Base-by-base conservation (phyloP, 1,140 invertebrate genomes). In the Drosophila tani region DNA sequence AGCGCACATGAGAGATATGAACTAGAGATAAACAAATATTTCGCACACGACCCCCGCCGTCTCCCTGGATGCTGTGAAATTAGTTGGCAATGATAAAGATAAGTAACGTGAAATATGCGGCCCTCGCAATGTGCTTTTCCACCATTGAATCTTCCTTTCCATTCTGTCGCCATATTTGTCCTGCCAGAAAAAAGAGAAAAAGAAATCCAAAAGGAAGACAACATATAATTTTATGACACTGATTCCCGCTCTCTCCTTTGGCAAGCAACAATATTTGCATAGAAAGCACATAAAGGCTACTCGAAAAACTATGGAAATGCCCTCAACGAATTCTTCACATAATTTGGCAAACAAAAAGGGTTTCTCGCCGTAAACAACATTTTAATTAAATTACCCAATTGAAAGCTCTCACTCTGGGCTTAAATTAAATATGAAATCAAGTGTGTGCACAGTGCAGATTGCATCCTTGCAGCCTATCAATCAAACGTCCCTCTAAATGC, bases 1-100 rank as follows among this genome's bases (percentile, higher is more conserved):
- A 79, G 84, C 85, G 86, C 75, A 90, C 85, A 88, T 82, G 71
- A 90, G 65, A 90, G 85, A 90, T 90, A 90, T 90, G 85, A 90
- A 90, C 85, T 90, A 90, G 85, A 90, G 90, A 90, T 90, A 90
- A 90, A 90, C 85, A 90, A 90, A 90, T 90, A 90, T 90, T 80
- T 91, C 58, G 79, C 81, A 79, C 57, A 67, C 78, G 66, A 51
- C 14, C 63, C 27, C 50, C 40, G 9, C 50, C 40, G 9, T 38
- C 35, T 4, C 32, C 32, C 45, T 32, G 63, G 12, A 50, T 46
- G 64, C 80, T 87, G 84, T 81, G 85, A 90, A 90, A 90, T 90
- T 90, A 90, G 85, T 90, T 91, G 85, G 85, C 85, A 90, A 90
- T 90, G 81, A 90, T 90, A 90, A 90, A 90, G 85, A 90, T 90